phyloP scores from a whole-genome alignment of 2,888 invertebrate genomes.

The Nomada ferruginata region DNA sequence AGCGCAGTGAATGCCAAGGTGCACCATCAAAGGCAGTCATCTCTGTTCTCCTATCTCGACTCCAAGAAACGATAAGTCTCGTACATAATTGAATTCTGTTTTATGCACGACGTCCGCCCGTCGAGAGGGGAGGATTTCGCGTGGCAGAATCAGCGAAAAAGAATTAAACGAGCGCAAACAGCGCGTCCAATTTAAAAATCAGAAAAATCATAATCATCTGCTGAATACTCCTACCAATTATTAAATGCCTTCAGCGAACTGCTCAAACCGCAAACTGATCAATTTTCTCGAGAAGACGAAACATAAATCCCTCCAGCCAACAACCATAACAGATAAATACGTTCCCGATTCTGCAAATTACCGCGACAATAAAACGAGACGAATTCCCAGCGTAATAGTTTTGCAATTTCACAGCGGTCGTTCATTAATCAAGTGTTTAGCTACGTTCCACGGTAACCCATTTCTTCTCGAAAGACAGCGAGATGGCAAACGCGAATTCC shows the following conservation, averaged over 20 bases:
- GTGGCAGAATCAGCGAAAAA: background rate
- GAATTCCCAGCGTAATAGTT: background rate
- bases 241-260: no score
- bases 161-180: slow-evolving; percentile 3
- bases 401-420: background rate
- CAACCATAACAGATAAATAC: no score
- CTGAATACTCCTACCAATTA: no score
- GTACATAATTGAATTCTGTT: slow-evolving; percentile 56
- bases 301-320: no score
- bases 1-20: slow-evolving; percentile 30
- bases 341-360: background rate
- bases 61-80: slow-evolving; percentile 51
- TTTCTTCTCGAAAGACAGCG: slow-evolving; percentile 11
- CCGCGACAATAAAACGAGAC: background rate
- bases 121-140: slow-evolving; percentile 28
- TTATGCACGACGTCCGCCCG: slow-evolving; percentile 49
- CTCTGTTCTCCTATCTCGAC: slow-evolving; percentile 33
- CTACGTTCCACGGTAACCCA: background rate
- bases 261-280: no score
- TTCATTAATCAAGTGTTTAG: slow-evolving; percentile 18
- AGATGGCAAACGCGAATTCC: slow-evolving; percentile 47
- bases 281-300: no score
- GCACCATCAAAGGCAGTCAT: slow-evolving; percentile 37
- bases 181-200: no score
- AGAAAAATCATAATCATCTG: no score